phyloP scores from a whole-genome alignment of 2,797 vertebrate species.

The Anas bahamensis region DNA sequence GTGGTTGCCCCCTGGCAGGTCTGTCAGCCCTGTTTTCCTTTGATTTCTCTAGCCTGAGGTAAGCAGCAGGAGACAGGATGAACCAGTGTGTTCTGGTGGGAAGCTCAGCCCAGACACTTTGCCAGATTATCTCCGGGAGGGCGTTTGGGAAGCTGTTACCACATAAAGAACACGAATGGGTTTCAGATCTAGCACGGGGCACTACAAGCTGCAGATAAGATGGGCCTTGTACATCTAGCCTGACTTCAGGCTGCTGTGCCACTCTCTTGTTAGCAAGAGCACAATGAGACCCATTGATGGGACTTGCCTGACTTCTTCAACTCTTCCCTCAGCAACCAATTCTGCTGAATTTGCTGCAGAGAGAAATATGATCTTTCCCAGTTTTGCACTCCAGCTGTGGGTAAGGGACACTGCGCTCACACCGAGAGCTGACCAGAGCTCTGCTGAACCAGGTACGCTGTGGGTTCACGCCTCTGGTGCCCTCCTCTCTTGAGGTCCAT shows the following conservation, averaged over 20 bases:
- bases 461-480: background rate
- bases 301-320: constrained; percentile 3
- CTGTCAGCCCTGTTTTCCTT: background rate
- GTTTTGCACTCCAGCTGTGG: background rate
- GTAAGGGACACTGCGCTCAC: background rate
- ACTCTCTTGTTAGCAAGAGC: background rate
- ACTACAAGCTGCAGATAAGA: background rate
- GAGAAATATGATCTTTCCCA: constrained; percentile 3
- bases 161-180: background rate
- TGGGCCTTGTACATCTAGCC: background rate
- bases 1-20: background rate
- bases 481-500: background rate
- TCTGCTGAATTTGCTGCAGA: background rate
- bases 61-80: background rate
- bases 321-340: background rate
- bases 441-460: background rate
- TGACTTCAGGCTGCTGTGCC: background rate
- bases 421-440: background rate
- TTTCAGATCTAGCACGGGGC: background rate
- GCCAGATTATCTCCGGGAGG: background rate
- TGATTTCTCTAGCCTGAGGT: background rate
- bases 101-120: background rate
- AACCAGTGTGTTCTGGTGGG: background rate
- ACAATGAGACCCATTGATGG: background rate
- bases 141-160: background rate